A percentile compares a stretch with the other conserved stretches of the same genome.
phyloP scores from a whole-genome alignment of 1,140 invertebrate genomes.

The Dendroctonus valens region DNA sequence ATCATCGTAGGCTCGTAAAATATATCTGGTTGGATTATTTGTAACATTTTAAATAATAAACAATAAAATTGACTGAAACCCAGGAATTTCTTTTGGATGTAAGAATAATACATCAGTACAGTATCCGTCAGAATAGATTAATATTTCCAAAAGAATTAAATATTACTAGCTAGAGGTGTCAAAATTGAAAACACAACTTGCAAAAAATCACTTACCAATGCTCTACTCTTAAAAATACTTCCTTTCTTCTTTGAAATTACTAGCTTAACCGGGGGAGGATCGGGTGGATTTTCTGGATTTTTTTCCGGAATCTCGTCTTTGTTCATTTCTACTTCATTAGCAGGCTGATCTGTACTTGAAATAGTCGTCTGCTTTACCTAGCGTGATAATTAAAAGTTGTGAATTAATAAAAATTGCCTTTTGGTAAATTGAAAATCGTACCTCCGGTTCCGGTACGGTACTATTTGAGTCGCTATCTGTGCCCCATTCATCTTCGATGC shows the following conservation, averaged over 20 bases:
- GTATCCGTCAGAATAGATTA: too few species aligned
- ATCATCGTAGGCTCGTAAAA: too few species aligned
- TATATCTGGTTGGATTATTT: too few species aligned
- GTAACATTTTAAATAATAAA: too few species aligned
- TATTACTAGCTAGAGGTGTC: neutral
- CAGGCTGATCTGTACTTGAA: neutral
- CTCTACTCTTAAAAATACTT: constrained; percentile 86
- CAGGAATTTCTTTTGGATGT: too few species aligned
- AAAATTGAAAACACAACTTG: too few species aligned
- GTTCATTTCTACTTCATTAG: constrained; percentile 37
- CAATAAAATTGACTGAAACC: too few species aligned
- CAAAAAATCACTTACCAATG: constrained; percentile 51
- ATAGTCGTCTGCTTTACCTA: constrained; percentile 27
- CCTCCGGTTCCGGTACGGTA: constrained; percentile 38
- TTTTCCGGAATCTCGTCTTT: constrained; percentile 46
- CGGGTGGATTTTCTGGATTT: constrained; percentile 40
- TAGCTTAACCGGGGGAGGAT: constrained; percentile 57
- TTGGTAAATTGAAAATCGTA: neutral
- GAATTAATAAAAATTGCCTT: neutral
- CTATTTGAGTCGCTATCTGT: constrained; percentile 43
- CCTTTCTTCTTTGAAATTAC: constrained; percentile 76
- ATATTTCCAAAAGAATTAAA: too few species aligned
- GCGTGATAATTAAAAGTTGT: neutral
- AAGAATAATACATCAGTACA: too few species aligned
- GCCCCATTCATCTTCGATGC: constrained; percentile 41